phyloP scores from a whole-genome alignment of 2,797 vertebrate genomes.

The Balearica regulorum region DNA sequence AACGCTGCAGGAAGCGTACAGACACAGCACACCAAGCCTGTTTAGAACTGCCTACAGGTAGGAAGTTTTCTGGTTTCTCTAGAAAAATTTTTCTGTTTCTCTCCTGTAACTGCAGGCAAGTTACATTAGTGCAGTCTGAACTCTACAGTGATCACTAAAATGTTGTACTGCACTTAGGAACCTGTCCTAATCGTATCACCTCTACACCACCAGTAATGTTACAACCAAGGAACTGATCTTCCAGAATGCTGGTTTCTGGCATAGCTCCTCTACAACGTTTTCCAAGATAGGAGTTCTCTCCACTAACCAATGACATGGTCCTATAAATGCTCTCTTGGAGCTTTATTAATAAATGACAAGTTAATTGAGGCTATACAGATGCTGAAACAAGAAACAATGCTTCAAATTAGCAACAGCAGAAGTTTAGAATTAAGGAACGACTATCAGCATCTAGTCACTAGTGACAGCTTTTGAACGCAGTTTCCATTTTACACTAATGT shows the following conservation, averaged over 20 bases:
- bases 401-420: not conserved
- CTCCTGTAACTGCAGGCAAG: not conserved
- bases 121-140: not conserved
- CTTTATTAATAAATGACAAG: not conserved
- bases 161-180: too few relatives aligned
- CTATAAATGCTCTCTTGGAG: not conserved
- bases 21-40: not conserved
- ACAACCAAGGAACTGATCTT: not conserved
- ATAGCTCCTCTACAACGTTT: not conserved
- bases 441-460: not conserved
- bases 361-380: not conserved
- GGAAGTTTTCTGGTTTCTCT: not conserved
- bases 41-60: not conserved
- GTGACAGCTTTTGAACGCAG: not conserved
- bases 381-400: not conserved
- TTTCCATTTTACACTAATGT: not conserved
- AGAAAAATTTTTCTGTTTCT: not conserved
- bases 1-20: not conserved
- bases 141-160: fast-evolving
- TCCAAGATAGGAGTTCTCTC: not conserved
- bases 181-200: not conserved
- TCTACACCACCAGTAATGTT: not conserved
- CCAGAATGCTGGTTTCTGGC: not conserved
- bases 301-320: not conserved
- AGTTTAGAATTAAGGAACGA: not conserved